Evolutionary conservation across 2,888 invertebrate genomes (phyloP).

Genomic region (Melinopterus prodromus): DNA sequence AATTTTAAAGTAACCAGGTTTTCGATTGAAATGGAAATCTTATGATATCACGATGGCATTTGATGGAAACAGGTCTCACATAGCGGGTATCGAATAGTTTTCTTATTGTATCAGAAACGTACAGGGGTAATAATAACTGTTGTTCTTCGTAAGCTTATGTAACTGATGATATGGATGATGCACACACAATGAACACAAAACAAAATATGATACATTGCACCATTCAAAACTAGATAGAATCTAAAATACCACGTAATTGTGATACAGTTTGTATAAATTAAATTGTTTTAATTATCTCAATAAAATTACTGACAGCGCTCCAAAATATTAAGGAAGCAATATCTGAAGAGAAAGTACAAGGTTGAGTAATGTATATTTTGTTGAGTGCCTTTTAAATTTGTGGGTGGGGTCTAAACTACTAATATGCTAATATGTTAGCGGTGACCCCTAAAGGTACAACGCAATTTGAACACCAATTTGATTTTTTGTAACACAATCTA

Average conservation of each 20-base stretch:
- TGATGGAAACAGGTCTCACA: too few relatives aligned
- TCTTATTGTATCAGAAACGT: too few relatives aligned
- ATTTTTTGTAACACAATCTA: too few relatives aligned
- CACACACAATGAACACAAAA: too few relatives aligned
- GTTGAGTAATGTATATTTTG: neutral
- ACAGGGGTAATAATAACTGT: too few relatives aligned
- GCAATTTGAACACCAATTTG: too few relatives aligned
- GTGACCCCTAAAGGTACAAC: neutral
- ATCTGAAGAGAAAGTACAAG: neutral
- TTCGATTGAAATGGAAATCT: too few relatives aligned
- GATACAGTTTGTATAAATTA: neutral
- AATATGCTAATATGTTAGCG: neutral
- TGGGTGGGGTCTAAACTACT: neutral
- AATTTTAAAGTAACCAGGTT: too few relatives aligned
- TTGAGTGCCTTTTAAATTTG: neutral
- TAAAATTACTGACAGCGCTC: neutral
- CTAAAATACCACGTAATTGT: neutral
- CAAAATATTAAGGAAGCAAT: neutral
- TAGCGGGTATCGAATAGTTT: too few relatives aligned
- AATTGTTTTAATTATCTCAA: neutral
- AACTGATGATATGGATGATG: too few relatives aligned
- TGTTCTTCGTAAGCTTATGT: too few relatives aligned
- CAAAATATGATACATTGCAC: neutral
- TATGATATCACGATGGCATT: too few relatives aligned
- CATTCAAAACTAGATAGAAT: neutral